phyloP scores from a whole-genome alignment of 53 echinoderm and acorn worm genomes.

The Paracentrotus lividus region DNA sequence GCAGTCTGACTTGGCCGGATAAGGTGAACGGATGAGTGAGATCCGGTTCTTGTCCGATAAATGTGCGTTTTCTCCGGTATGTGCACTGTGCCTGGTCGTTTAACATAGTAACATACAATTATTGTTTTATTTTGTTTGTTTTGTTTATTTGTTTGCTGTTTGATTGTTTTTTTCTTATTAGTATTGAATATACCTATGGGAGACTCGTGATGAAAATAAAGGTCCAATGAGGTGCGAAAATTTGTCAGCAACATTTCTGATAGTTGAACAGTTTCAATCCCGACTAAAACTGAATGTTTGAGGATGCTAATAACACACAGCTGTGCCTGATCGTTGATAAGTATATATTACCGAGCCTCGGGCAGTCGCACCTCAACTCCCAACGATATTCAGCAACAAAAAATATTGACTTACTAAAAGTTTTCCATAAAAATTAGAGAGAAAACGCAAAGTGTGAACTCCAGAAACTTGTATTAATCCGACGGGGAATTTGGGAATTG shows the following conservation, averaged over 20 bases:
- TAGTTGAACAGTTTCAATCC: constrained; percentile 8
- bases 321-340: background rate
- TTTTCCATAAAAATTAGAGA: background rate
- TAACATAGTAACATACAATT: no score
- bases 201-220: background rate
- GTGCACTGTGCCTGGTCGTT: no score
- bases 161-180: background rate
- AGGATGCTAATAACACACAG: constrained; percentile 40
- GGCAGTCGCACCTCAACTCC: constrained; percentile 4
- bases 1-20: no score
- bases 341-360: background rate
- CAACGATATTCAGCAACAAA: background rate
- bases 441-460: constrained; percentile 14
- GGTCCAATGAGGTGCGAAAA: background rate
- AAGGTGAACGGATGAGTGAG: no score
- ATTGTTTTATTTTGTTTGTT: background rate
- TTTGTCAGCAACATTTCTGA: background rate
- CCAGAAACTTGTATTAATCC: constrained; percentile 6
- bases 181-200: background rate
- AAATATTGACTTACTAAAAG: background rate
- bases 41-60: no score
- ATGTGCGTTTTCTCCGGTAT: no score
- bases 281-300: background rate
- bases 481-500: constrained; percentile 37
- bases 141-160: background rate